A percentile compares a stretch with the other conserved stretches of the same genome.
phyloP scores from a whole-genome alignment of 2,888 invertebrate genomes.

The Rotaria magnacalcarata region DNA sequence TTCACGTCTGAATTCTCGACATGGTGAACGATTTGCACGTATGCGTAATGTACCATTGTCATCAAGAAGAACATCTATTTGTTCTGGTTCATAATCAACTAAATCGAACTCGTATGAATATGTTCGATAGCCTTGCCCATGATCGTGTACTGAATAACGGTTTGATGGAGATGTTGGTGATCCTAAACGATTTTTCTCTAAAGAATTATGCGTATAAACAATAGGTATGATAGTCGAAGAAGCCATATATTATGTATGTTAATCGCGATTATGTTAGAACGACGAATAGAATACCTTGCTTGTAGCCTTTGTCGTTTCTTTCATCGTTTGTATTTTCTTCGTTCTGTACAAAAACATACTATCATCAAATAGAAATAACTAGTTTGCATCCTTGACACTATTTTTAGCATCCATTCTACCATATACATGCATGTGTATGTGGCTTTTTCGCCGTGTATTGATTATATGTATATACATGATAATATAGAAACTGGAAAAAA shows the following conservation, averaged over 20 bases:
- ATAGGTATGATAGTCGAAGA: constrained; percentile 24
- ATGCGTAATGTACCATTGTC: constrained; percentile 1
- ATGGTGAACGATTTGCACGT: background rate
- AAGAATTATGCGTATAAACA: background rate
- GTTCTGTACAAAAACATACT: constrained; percentile 26
- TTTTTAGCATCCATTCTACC: background rate
- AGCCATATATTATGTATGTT: background rate
- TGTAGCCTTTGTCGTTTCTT: background rate
- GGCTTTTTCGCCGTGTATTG: background rate
- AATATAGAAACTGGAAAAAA: background rate
- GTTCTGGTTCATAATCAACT: background rate
- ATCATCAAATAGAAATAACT: constrained; percentile 18
- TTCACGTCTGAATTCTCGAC: constrained; percentile 20
- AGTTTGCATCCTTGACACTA: background rate
- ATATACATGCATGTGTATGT: background rate
- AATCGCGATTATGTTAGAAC: background rate
- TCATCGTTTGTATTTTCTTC: constrained; percentile 1
- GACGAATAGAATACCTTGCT: constrained; percentile 14
- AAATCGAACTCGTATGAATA: constrained; percentile 2
- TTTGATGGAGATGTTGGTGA: background rate
- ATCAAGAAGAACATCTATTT: constrained; percentile 10
- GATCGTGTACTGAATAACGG: background rate
- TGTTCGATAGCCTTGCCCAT: background rate
- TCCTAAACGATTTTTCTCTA: background rate
- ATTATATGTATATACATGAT: background rate